phyloP scores from a whole-genome alignment of 2,797 vertebrate species.

The Serranus cabrilla region DNA sequence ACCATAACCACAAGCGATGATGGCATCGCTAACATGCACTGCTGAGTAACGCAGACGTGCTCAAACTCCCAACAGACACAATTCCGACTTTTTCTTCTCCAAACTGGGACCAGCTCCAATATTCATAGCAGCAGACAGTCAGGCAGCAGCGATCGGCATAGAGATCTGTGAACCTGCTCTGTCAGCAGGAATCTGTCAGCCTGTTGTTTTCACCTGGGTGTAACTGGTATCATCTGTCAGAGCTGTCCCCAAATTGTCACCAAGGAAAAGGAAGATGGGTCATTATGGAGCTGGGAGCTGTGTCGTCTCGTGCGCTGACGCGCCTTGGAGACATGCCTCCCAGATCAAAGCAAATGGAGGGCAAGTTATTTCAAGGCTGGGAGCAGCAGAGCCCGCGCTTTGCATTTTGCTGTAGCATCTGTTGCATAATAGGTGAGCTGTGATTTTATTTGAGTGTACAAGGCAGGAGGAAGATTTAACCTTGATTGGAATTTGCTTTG shows the following conservation, averaged over 20 bases:
- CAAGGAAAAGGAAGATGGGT: conserved; percentile 50
- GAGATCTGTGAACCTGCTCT: conserved; percentile 22
- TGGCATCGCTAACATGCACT: conserved; percentile 1
- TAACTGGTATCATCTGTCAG: conserved; percentile 67
- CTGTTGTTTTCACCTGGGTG: conserved; percentile 70
- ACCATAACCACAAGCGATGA: neutral
- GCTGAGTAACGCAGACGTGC: conserved; percentile 7
- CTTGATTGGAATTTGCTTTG: conserved; percentile 33
- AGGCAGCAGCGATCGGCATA: conserved; percentile 29
- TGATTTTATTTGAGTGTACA: neutral
- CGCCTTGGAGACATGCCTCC: conserved; percentile 36
- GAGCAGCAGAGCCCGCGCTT: conserved; percentile 17
- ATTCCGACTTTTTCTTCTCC: too few relatives aligned
- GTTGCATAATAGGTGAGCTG: conserved; percentile 36
- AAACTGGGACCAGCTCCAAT: conserved; percentile 26
- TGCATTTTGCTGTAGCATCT: conserved; percentile 42
- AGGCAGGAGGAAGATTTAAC: conserved; percentile 18
- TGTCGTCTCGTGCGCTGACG: conserved; percentile 22
- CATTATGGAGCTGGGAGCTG: conserved; percentile 51
- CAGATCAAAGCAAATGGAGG: conserved; percentile 59
- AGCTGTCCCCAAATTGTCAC: conserved; percentile 59
- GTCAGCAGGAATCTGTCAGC: conserved; percentile 58
- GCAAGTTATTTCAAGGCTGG: conserved; percentile 14
- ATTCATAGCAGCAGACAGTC: conserved; percentile 32
- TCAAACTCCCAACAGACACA: conserved; percentile 13